Percentiles rank a stretch among this genome's conserved stretches.
phyloP scores from a whole-genome alignment of 2,797 vertebrate genomes.

The Otolemur crassicaudatus region DNA sequence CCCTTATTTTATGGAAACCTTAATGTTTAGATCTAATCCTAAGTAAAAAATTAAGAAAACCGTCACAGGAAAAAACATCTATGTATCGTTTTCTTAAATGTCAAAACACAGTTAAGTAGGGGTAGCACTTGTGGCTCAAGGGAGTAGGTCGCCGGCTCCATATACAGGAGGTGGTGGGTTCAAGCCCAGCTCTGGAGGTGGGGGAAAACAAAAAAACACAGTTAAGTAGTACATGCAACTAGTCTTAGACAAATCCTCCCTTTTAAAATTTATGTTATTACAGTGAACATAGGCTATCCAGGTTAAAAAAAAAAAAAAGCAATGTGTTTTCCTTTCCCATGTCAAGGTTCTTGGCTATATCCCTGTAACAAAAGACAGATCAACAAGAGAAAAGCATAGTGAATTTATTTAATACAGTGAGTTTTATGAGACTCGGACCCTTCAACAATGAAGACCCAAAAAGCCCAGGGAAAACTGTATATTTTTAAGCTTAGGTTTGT shows the following conservation, averaged over 20 bases:
- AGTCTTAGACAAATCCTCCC: neutral
- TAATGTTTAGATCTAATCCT: neutral
- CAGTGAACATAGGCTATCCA: neutral
- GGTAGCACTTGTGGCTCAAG: too few relatives aligned
- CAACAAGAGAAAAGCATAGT: neutral
- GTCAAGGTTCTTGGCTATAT: neutral
- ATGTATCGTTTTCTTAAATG: neutral
- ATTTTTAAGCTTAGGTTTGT: neutral
- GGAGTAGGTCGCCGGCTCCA: too few relatives aligned
- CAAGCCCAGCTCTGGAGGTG: too few relatives aligned
- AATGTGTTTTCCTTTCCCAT: neutral
- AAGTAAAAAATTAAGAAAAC: conserved; percentile 1
- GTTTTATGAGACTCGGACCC: neutral
- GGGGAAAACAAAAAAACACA: neutral
- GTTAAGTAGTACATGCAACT: neutral
- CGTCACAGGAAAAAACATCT: neutral
- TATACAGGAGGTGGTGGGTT: too few relatives aligned
- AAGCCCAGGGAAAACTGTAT: neutral
- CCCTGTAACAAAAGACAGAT: neutral
- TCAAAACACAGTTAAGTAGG: neutral
- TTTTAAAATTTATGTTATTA: neutral
- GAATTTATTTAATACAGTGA: neutral
- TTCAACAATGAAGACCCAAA: neutral
- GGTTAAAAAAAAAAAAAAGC: neutral
- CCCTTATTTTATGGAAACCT: neutral